These are phyloP conservation scores for Conistra vaccinii DNA, from an alignment of 2,888 invertebrate genomes.

Conservation along the genomic window DNA sequence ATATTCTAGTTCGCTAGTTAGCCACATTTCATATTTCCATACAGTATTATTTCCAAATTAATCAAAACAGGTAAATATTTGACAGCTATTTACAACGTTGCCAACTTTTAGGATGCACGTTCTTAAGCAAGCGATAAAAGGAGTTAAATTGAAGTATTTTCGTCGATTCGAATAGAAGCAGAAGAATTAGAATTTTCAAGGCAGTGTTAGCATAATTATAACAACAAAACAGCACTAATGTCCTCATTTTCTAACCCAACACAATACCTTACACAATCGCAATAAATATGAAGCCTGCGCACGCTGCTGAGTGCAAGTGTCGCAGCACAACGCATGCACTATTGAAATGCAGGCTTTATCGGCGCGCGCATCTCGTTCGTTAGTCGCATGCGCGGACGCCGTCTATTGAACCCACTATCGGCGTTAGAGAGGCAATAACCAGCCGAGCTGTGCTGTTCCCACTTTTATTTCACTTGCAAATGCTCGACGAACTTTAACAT, in stretches of 20 bases:
- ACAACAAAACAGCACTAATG: background rate
- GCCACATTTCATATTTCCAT: too few species aligned
- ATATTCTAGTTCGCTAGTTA: too few species aligned
- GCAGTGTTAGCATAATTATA: background rate
- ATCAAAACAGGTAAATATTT: too few species aligned
- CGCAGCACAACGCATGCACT: constrained; percentile 64
- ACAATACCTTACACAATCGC: constrained; percentile 61
- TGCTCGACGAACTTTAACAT: constrained; percentile 58
- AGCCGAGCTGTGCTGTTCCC: constrained; percentile 68
- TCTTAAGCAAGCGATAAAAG: background rate
- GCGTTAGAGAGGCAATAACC: constrained; percentile 85
- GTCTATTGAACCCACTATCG: constrained; percentile 87
- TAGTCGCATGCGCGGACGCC: constrained; percentile 80
- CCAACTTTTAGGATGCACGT: too few species aligned
- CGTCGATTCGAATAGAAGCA: background rate
- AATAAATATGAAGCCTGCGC: constrained; percentile 62
- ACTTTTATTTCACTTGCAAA: constrained; percentile 68
- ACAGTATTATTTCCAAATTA: too few species aligned
- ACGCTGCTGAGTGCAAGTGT: constrained; percentile 61
- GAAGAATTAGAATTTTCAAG: background rate
- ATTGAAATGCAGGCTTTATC: constrained; percentile 85
- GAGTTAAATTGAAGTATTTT: background rate
- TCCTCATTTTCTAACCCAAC: constrained; percentile 48
- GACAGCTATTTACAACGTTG: too few species aligned
- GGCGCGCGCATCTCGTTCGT: constrained; percentile 86